Conservation (phyloP, 2,797 vertebrate species). For the Periophthalmus magnuspinnatus region DNA sequence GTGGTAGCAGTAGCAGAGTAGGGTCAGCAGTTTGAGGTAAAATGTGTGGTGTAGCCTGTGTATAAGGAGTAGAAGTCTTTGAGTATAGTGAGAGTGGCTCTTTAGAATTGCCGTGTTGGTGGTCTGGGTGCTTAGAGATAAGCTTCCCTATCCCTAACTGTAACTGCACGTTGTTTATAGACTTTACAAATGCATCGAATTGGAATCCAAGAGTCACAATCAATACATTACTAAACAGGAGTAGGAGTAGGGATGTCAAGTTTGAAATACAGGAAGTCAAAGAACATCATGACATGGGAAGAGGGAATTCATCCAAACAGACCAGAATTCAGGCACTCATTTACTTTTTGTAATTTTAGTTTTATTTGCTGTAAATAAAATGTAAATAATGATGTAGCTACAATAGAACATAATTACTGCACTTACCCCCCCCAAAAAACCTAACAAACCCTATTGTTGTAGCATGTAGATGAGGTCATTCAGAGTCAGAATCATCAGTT, state of each 20-base stretch:
- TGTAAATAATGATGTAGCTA: no score
- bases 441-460: no score
- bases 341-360: no score
- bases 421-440: no score
- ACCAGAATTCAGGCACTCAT: neutral
- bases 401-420: no score
- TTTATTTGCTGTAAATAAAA: no score
- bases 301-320: neutral
- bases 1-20: neutral
- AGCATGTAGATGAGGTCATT: no score
- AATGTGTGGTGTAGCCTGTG: neutral
- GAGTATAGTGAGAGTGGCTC: neutral
- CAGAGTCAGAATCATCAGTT: no score
- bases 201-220: neutral
- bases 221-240: neutral
- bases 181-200: neutral
- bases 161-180: neutral
- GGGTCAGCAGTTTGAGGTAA: neutral
- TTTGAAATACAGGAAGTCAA: neutral
- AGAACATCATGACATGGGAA: neutral
- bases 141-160: neutral
- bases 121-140: conserved; percentile 1
- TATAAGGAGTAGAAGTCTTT: neutral
- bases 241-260: neutral
- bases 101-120: neutral